These are phyloP conservation scores for Helicoverpa zea DNA, from an alignment of 1,140 invertebrate species.

Conservation along the genomic window DNA sequence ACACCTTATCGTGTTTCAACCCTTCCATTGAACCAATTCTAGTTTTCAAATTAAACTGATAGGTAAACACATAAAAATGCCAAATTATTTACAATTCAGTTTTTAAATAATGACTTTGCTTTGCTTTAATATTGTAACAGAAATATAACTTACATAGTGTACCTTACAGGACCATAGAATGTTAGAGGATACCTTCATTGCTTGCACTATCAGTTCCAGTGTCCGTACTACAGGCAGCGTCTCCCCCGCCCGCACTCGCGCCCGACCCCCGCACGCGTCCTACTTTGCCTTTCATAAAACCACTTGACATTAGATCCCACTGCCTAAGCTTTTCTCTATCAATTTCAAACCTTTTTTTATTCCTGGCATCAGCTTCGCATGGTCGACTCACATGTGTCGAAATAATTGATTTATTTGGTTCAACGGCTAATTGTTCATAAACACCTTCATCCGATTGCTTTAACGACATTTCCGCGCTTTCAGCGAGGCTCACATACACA, in stretches of 20 bases:
- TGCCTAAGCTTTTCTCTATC: slow-evolving; percentile 94
- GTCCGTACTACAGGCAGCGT: slow-evolving; percentile 77
- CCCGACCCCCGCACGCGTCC: slow-evolving; percentile 83
- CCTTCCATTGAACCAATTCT: slow-evolving; percentile 59
- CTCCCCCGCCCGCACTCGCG: slow-evolving; percentile 78
- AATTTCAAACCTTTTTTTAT: slow-evolving; percentile 88
- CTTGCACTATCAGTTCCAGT: slow-evolving; percentile 79
- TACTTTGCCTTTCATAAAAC: slow-evolving; percentile 85
- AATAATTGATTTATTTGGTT: slow-evolving; percentile 56
- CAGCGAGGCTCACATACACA: slow-evolving; percentile 88
- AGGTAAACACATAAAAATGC: slow-evolving; percentile 68
- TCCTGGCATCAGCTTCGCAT: slow-evolving; percentile 60
- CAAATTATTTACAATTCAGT: slow-evolving; percentile 69
- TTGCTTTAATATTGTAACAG: slow-evolving; percentile 75
- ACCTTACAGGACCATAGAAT: slow-evolving; percentile 78
- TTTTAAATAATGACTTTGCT: slow-evolving; percentile 73
- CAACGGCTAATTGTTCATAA: slow-evolving; percentile 82
- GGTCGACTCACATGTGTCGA: neutral
- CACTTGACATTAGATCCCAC: slow-evolving; percentile 95
- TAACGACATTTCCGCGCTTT: slow-evolving; percentile 62
- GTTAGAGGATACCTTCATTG: slow-evolving; percentile 84
- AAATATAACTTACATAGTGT: slow-evolving; percentile 83
- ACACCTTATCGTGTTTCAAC: slow-evolving; percentile 81
- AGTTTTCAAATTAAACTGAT: slow-evolving; percentile 47
- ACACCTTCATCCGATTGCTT: slow-evolving; percentile 80